Percentiles rank a stretch among this genome's conserved stretches.
Conservation (phyloP, 2,888 invertebrate species). For the Drosophila anomalata region DNA sequence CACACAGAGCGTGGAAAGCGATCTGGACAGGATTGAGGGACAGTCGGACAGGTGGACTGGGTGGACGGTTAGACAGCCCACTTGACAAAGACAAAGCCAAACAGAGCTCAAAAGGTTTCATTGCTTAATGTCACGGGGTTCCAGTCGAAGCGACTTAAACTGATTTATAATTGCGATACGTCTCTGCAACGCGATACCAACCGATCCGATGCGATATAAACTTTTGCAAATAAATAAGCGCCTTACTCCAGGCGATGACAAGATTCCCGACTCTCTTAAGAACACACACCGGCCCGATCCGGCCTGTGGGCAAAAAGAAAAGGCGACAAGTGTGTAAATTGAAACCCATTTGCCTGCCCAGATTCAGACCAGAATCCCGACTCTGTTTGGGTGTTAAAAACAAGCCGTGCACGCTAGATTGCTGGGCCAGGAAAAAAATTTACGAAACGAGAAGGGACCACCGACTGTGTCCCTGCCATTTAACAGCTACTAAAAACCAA, state of each 20-base stretch:
- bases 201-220: slow-evolving; percentile 23
- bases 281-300: slow-evolving; percentile 4
- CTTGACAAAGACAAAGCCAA: slow-evolving; percentile 49
- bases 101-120: slow-evolving; percentile 77
- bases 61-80: slow-evolving; percentile 31
- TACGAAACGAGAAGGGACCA: slow-evolving; percentile 50
- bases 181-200: slow-evolving; percentile 56
- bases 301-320: slow-evolving; percentile 46
- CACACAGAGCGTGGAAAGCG: slow-evolving; percentile 73
- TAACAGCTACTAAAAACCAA: slow-evolving; percentile 75
- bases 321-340: slow-evolving; percentile 75
- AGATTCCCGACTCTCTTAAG: slow-evolving; percentile 23
- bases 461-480: slow-evolving; percentile 74
- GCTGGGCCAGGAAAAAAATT: slow-evolving; percentile 16
- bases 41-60: slow-evolving; percentile 19
- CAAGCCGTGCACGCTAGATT: slow-evolving; percentile 63
- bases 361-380: slow-evolving; percentile 22
- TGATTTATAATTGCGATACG: slow-evolving; percentile 81
- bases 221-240: slow-evolving; percentile 75
- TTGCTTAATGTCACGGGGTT: slow-evolving; percentile 78
- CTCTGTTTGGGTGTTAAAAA: slow-evolving; percentile 76
- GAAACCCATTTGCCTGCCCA: slow-evolving; percentile 71
- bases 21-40: slow-evolving; percentile 52
- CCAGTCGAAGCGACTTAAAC: slow-evolving; percentile 74
- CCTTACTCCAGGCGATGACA: slow-evolving; percentile 77